phyloP scores from a whole-genome alignment of 1,140 invertebrate genomes.

The Pentalonia nigronervosa region DNA sequence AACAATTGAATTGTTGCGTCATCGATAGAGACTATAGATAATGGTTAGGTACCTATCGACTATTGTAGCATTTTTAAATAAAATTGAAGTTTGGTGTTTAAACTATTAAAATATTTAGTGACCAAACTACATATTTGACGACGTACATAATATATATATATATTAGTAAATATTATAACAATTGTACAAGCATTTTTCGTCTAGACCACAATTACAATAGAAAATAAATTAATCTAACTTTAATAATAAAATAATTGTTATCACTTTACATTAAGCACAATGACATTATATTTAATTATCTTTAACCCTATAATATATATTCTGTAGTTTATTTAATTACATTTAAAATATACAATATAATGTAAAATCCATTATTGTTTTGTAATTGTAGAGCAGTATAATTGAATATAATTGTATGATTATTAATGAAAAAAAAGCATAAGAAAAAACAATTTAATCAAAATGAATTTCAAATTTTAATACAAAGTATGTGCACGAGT shows the following conservation, averaged over 20 bases:
- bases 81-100: not conserved
- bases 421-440: not conserved
- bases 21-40: not conserved
- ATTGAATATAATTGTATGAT: no score
- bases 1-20: not conserved
- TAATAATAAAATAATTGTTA: not conserved
- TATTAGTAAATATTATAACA: constrained; percentile 10
- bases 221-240: constrained; percentile 9
- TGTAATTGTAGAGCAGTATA: not conserved
- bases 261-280: not conserved
- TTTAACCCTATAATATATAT: not conserved
- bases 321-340: not conserved
- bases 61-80: not conserved
- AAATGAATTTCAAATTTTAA: not conserved
- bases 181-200: not conserved
- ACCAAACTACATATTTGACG: not conserved
- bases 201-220: constrained; percentile 3
- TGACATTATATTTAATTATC: not conserved
- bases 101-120: not conserved
- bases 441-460: not conserved
- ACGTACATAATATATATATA: not conserved
- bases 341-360: not conserved
- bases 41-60: not conserved
- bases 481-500: not conserved
- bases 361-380: not conserved